phyloP scores from a whole-genome alignment of 2,113 vertebrate species.

The Plecturocebus donacophilus region DNA sequence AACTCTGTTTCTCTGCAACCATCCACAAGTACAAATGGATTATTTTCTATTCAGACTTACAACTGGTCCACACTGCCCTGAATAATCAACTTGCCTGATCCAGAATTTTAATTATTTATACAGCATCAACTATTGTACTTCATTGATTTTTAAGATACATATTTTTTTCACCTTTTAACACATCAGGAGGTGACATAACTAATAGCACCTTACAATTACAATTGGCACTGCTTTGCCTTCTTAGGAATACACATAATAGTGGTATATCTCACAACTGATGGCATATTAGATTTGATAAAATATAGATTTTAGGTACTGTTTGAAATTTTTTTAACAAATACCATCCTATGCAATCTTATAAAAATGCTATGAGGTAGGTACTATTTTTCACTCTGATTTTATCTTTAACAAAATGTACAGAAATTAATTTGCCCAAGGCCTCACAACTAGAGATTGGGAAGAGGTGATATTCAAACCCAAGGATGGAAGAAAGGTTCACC shows the following conservation, averaged over 20 bases:
- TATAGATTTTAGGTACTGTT: neutral
- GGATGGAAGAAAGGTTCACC: neutral
- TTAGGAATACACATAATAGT: neutral
- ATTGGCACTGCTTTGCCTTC: conserved; percentile 2
- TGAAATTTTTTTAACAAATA: conserved; percentile 9
- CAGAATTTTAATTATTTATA: neutral
- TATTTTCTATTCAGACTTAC: neutral
- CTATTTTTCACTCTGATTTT: neutral
- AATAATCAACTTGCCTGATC: neutral
- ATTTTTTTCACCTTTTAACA: conserved; percentile 11
- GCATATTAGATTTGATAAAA: neutral
- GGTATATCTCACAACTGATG: neutral
- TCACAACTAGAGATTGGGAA: neutral
- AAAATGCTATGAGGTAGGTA: neutral
- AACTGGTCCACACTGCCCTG: neutral
- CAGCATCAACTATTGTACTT: neutral
- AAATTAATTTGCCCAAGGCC: neutral
- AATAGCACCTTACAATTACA: neutral
- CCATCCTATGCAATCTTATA: neutral
- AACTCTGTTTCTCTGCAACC: neutral
- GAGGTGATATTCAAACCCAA: neutral
- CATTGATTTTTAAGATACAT: conserved; percentile 5
- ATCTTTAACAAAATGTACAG: neutral
- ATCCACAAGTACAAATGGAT: neutral
- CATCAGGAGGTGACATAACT: neutral